Conservation (phyloP, 2,888 invertebrate genomes). For the Nudaria mundana region DNA sequence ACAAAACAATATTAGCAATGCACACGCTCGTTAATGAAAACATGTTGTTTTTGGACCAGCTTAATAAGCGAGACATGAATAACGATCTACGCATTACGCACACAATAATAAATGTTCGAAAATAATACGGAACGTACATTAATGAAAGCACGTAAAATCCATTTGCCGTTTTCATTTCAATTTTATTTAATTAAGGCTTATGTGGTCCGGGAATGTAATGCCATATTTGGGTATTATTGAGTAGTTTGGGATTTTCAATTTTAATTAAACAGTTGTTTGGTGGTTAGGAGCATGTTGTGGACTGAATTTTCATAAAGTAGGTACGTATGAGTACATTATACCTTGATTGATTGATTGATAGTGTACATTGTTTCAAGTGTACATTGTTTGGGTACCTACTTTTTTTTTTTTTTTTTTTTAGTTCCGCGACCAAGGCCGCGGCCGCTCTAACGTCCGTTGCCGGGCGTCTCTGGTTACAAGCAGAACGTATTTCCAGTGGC, state of each 20-base stretch:
- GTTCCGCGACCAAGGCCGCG: too few relatives aligned
- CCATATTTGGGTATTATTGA: conserved; percentile 44
- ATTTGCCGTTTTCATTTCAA: conserved; percentile 79
- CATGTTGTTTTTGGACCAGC: conserved; percentile 78
- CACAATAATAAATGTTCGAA: conserved; percentile 74
- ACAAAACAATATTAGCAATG: conserved; percentile 58
- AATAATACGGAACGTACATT: conserved; percentile 76
- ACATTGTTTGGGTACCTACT: too few relatives aligned
- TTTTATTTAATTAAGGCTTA: conserved; percentile 80
- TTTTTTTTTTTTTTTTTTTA: too few relatives aligned
- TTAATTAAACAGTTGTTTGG: conserved; percentile 31
- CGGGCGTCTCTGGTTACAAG: too few relatives aligned
- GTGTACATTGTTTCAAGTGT: too few relatives aligned
- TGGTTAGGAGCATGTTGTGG: neutral
- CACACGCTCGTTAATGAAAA: conserved; percentile 62
- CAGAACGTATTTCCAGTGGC: too few relatives aligned
- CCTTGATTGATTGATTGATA: too few relatives aligned
- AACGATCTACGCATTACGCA: conserved; percentile 68
- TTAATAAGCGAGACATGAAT: conserved; percentile 76
- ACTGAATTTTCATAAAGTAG: too few relatives aligned
- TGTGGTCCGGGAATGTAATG: conserved; percentile 45
- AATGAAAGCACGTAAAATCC: conserved; percentile 80
- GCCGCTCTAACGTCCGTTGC: too few relatives aligned
- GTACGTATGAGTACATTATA: too few relatives aligned
- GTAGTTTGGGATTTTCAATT: conserved; percentile 38